These are phyloP conservation scores for Laothoe populi DNA, from an alignment of 2,888 invertebrate species.

Conservation along the genomic window DNA sequence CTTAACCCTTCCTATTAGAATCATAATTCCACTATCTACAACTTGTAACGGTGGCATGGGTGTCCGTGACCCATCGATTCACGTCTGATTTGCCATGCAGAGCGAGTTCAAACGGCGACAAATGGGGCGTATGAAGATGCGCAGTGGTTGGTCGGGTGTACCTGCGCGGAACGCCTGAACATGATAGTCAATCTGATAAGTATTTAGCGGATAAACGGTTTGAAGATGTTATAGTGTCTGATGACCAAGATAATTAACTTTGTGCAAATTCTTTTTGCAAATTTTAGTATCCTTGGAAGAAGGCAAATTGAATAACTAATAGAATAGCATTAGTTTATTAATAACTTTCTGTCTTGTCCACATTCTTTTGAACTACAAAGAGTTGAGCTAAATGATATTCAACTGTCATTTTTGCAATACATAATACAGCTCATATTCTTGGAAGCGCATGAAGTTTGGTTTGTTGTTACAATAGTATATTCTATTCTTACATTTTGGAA, in stretches of 20 bases:
- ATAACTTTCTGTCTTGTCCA: no score
- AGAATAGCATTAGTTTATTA: no score
- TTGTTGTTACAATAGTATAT: no score
- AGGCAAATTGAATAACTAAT: no score
- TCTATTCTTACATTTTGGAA: no score
- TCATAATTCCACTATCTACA: conserved; percentile 11
- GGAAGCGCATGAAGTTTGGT: no score
- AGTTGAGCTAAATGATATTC: no score
- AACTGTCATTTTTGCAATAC: no score
- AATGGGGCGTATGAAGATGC: conserved; percentile 38
- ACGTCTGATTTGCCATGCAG: conserved; percentile 40
- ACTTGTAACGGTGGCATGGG: conserved; percentile 31
- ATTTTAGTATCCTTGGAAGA: no score
- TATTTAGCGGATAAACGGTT: neutral
- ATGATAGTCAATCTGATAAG: neutral
- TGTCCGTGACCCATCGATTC: conserved; percentile 26
- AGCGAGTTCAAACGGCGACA: conserved; percentile 34
- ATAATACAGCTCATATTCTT: no score
- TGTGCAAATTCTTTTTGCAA: no score
- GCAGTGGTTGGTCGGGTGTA: conserved; percentile 10
- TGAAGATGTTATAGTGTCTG: neutral
- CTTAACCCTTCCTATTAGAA: conserved; percentile 19
- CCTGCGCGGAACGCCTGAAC: conserved; percentile 16
- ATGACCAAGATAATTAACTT: neutral
- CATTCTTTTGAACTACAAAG: no score